phyloP scores from a whole-genome alignment of 2,113 vertebrate genomes.

The Apteryx owenii region DNA sequence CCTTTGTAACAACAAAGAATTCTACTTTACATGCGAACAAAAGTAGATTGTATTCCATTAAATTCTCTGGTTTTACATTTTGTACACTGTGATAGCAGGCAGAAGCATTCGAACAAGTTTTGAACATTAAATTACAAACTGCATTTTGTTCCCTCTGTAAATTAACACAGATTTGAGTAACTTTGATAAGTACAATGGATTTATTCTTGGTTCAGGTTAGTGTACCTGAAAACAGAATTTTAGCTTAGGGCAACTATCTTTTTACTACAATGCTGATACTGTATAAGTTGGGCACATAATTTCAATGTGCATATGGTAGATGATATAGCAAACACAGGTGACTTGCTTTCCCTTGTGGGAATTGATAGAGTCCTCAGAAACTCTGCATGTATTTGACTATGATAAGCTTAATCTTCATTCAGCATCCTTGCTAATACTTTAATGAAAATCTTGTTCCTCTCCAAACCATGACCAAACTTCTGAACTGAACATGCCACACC shows the following conservation, averaged over 20 bases:
- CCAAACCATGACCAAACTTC: neutral
- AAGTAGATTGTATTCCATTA: neutral
- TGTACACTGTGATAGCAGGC: neutral
- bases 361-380: neutral
- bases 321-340: neutral
- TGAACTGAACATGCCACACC: neutral
- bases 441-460: neutral
- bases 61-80: slow-evolving; percentile 9
- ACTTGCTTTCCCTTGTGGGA: neutral
- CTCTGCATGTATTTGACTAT: neutral
- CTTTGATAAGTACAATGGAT: neutral
- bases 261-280: neutral
- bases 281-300: neutral
- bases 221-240: neutral
- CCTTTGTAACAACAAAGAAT: slow-evolving; percentile 47
- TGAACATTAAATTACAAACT: neutral
- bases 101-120: neutral
- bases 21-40: slow-evolving; percentile 24
- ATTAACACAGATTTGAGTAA: neutral
- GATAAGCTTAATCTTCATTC: neutral
- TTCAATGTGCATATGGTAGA: neutral
- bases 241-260: neutral
- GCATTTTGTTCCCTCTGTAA: neutral
- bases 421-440: neutral
- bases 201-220: neutral